Evolutionary conservation across 2,888 invertebrate species (phyloP).

Genomic region (Elmis aenea): DNA sequence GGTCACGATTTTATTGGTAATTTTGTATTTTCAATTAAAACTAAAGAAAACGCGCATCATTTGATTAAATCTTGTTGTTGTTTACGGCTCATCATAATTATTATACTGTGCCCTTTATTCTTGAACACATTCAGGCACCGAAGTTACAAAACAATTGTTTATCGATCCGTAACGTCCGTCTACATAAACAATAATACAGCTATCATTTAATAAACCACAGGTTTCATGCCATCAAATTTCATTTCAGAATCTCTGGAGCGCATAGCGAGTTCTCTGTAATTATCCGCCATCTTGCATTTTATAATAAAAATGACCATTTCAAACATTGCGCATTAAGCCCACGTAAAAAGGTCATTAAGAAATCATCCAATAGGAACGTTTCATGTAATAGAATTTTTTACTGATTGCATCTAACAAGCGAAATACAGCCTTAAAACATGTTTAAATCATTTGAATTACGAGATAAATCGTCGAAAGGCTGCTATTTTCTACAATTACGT

Average conservation of each 20-base stretch:
- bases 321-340: constrained; percentile 41
- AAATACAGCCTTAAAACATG: constrained; percentile 14
- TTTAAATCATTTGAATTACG: constrained; percentile 13
- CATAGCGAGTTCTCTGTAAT: constrained; percentile 17
- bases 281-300: constrained; percentile 45
- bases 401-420: constrained; percentile 29
- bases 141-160: no score
- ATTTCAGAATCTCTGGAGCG: constrained; percentile 17
- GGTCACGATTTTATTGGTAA: no score
- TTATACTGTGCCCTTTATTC: no score
- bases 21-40: no score
- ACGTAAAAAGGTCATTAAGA: constrained; percentile 49
- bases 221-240: constrained; percentile 15
- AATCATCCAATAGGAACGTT: constrained; percentile 44
- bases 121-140: no score
- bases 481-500: constrained; percentile 10
- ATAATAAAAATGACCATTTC: constrained; percentile 47
- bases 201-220: constrained; percentile 18
- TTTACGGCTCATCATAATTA: no score
- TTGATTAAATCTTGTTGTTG: no score
- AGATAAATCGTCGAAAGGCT: constrained; percentile 2
- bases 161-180: no score
- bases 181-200: no score
- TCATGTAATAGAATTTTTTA: constrained; percentile 45
- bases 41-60: no score